Percentiles rank a stretch among this genome's conserved stretches.
Evolutionary conservation across 2,888 invertebrate species (phyloP).

Genomic region (Brassicogethes aeneus): DNA sequence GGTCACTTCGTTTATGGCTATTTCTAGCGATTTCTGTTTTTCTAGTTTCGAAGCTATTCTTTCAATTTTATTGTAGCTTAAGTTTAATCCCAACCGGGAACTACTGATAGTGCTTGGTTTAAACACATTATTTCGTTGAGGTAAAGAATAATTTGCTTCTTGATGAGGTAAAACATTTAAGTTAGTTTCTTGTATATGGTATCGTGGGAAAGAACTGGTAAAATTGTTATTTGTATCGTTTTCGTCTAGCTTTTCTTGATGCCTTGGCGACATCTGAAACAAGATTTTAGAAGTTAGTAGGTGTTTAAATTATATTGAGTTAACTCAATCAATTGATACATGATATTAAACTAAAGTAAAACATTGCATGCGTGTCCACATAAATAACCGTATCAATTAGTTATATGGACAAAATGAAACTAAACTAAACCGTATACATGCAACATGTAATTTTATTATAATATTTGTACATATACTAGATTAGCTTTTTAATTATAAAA

Average conservation of each 20-base stretch:
- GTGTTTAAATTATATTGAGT: too few relatives aligned
- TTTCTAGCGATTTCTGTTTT: not conserved
- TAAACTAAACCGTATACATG: too few relatives aligned
- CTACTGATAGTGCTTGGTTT: not conserved
- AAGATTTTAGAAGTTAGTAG: too few relatives aligned
- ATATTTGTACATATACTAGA: too few relatives aligned
- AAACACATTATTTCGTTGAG: constrained; percentile 6
- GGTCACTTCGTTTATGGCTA: not conserved
- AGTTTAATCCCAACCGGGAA: too few relatives aligned
- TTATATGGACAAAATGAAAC: too few relatives aligned
- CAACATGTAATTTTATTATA: too few relatives aligned
- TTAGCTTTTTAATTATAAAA: too few relatives aligned
- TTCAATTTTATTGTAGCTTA: not conserved
- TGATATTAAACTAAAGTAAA: too few relatives aligned
- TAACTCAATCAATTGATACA: too few relatives aligned
- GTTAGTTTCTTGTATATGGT: not conserved
- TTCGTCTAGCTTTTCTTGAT: constrained; percentile 14
- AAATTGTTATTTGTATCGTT: constrained; percentile 33
- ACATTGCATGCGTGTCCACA: too few relatives aligned
- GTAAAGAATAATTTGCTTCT: constrained; percentile 2
- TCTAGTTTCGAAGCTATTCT: not conserved
- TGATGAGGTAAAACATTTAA: not conserved
- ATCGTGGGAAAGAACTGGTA: not conserved
- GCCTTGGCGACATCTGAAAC: constrained; percentile 13
- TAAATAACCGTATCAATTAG: too few relatives aligned